These are phyloP conservation scores for Heliopora coerulea DNA, from an alignment of 92 coral and sea anemone species.

Conservation along the genomic window DNA sequence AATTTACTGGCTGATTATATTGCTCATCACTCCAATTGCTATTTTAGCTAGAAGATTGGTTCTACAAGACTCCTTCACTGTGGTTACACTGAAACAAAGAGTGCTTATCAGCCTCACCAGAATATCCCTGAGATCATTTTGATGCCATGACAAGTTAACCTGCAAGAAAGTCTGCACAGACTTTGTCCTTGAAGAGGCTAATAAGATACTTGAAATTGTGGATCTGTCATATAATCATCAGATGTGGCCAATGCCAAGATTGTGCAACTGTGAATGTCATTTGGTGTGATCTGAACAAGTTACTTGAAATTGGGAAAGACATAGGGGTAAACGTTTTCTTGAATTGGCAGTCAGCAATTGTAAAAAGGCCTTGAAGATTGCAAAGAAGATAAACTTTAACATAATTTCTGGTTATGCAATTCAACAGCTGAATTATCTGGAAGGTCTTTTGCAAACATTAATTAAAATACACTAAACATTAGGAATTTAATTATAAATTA, in stretches of 20 bases:
- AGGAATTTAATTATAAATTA: too few relatives aligned
- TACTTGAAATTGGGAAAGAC: background rate
- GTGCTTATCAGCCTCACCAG: slow-evolving; percentile 6
- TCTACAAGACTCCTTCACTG: background rate
- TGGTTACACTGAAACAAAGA: slow-evolving; percentile 1
- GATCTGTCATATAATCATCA: background rate
- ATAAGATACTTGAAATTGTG: background rate
- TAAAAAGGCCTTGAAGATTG: background rate
- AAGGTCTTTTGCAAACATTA: too few relatives aligned
- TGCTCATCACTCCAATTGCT: too few relatives aligned
- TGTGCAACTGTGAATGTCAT: slow-evolving; percentile 5
- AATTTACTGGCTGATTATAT: too few relatives aligned
- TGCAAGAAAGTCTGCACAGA: background rate
- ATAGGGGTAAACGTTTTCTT: background rate
- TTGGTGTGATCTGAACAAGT: slow-evolving; percentile 8
- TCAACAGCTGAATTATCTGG: background rate
- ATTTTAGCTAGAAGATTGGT: too few relatives aligned
- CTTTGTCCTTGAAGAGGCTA: background rate
- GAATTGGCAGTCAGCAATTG: background rate
- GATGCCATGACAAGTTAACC: background rate
- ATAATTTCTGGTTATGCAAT: background rate
- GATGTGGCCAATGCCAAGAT: background rate
- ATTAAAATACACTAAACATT: too few relatives aligned
- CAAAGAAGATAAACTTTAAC: background rate
- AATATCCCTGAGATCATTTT: background rate